Base-by-base conservation (phyloP, 1,140 invertebrate genomes). In the Procambarus clarkii region DNA sequence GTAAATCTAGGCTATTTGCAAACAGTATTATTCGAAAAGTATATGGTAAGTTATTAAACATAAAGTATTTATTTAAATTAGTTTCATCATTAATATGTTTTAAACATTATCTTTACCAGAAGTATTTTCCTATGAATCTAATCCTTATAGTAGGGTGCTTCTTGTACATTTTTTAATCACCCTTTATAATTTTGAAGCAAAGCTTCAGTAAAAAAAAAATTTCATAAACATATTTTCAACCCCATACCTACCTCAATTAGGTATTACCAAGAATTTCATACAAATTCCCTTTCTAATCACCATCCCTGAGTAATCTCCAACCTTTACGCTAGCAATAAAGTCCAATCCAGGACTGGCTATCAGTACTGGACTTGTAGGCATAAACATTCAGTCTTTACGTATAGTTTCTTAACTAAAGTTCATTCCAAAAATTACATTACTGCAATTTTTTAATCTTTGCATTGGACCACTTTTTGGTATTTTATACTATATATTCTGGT, bases 1-100 rank as follows among this genome's bases (percentile, higher is more conserved):
- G 69, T 74, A 64, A 64, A 64, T 64, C 60, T 64, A 64, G 69
- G 24, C 69, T 74, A 74, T 74, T 74, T 74, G 21, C 24, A 34
- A 74, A 34, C 69, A 34, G n/a, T 34, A 74, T 74, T 34, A 74
- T 74, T 34, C 24, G 8, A 34, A 9, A 74, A 74, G 34, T 74
- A 74, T 24, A 74, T 69, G 64, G 50, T 54, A 64, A 64, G 21
- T 64, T 21, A 64, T 64, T 21, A 18, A 64, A 64, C 7, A 58
- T 58, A 13, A 1, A 64, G 4, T 64, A 64, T 64, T 64, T 64
- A 64, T 64, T 64, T 74, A 9, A 74, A 74, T 34, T 74, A 34
- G 7, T 34, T 34, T 74, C 11, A 21, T 74, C n/a, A 34, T 74
- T 74, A 15, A 34, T 74, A 74, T 74, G 24, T 74, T 24, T 34